A percentile compares a stretch with the other conserved stretches of the same genome.
Evolutionary conservation across 2,888 invertebrate genomes (phyloP).

Genomic region (Orthonevra nobilis): DNA sequence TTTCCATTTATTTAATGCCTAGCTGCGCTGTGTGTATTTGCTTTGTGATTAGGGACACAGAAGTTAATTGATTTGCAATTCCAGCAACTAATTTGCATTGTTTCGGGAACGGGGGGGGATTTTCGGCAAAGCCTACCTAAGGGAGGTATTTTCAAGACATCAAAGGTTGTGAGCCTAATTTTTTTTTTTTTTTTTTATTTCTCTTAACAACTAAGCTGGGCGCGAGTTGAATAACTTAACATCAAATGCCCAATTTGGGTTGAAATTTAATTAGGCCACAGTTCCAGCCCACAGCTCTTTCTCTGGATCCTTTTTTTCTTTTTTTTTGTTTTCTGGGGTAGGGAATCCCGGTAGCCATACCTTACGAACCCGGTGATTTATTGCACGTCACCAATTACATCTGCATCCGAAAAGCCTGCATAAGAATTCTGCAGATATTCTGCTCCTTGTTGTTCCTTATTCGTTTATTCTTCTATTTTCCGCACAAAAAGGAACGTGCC

Average conservation of each 20-base stretch:
- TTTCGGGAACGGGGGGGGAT: conserved; percentile 10
- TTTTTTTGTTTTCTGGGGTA: no score
- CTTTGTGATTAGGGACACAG: conserved; percentile 64
- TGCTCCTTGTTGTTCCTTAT: conserved; percentile 37
- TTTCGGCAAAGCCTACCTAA: not conserved
- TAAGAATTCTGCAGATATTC: conserved; percentile 64
- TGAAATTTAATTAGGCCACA: conserved; percentile 47
- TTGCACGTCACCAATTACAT: conserved; percentile 39
- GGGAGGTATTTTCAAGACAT: conserved; percentile 13
- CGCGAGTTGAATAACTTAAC: conserved; percentile 22
- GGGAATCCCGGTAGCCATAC: conserved; percentile 13
- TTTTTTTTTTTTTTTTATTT: conserved; percentile 18
- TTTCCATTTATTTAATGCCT: conserved; percentile 50
- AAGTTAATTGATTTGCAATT: conserved; percentile 70
- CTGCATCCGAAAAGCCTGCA: conserved; percentile 45
- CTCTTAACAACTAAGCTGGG: conserved; percentile 10
- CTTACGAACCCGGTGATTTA: conserved; percentile 46
- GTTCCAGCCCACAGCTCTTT: conserved; percentile 1
- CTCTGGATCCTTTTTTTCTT: not conserved
- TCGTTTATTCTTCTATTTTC: not conserved
- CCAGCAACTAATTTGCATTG: conserved; percentile 61
- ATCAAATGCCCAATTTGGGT: conserved; percentile 21
- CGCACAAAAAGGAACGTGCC: no score
- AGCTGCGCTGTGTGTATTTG: conserved; percentile 50
- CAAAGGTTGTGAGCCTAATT: conserved; percentile 52